Percentiles rank a stretch among this genome's conserved stretches.
Evolutionary conservation across 1,140 invertebrate species (phyloP).

Genomic region (Heliconius hewitsoni): DNA sequence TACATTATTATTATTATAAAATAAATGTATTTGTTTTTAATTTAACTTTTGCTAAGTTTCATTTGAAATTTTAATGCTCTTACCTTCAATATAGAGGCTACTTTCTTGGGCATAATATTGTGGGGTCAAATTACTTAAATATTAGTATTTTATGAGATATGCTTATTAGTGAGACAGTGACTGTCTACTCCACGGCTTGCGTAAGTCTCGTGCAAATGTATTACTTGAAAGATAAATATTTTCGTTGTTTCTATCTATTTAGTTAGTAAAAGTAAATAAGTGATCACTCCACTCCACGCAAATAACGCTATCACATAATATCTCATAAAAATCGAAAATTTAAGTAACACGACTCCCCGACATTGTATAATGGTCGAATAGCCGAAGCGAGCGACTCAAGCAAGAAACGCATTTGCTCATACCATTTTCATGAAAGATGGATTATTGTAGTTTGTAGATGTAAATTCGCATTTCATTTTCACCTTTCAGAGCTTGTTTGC

Average conservation of each 20-base stretch:
- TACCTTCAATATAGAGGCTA: background rate
- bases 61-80: slow-evolving; percentile 25
- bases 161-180: too few relatives aligned
- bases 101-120: background rate
- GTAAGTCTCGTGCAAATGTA: too few relatives aligned
- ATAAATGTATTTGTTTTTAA: background rate
- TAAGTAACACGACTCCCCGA: too few relatives aligned
- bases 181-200: too few relatives aligned
- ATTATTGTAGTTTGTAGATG: slow-evolving; percentile 23
- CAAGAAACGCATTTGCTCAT: slow-evolving; percentile 21
- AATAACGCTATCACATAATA: too few relatives aligned
- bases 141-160: too few relatives aligned
- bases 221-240: too few relatives aligned
- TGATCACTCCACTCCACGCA: too few relatives aligned
- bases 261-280: too few relatives aligned
- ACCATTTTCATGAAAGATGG: slow-evolving; percentile 23
- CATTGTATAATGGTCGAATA: background rate
- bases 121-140: too few relatives aligned
- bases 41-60: slow-evolving; percentile 20
- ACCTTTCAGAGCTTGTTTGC: slow-evolving; percentile 1
- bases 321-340: too few relatives aligned
- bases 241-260: too few relatives aligned
- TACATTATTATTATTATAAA: background rate
- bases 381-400: background rate
- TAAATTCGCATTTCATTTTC: slow-evolving; percentile 23